Base-by-base conservation (phyloP, 1,140 invertebrate species). In the Eurosta solidaginis region DNA sequence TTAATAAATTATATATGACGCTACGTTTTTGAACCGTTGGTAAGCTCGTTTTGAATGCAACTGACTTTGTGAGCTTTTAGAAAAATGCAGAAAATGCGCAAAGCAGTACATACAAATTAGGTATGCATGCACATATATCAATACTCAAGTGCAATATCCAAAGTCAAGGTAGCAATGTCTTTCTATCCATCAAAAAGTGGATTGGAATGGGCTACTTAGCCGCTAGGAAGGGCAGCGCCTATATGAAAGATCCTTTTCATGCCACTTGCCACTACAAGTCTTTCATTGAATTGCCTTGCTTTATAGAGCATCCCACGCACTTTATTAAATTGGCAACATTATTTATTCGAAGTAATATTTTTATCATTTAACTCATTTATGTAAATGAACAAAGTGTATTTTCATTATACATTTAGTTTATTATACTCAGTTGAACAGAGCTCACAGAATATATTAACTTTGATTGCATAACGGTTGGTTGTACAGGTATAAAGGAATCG, bases 11-110 rank as follows among this genome's bases (percentile, higher is more conserved):
- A 25, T 17, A 3, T 54, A 54, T 3, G 14, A 59, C 54, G 33
- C 54, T 17, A 33, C 27, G 3, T 12, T 68, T 42, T 42, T 40
- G 59, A 9, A 68, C 59, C 59, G 59, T 7, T 68, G 17, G n/a
- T 68, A 68, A 68, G 59, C 59, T 40, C 59, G 33, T 68, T 42
- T 68, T 40, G 17, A 1, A 68, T 42, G n/a, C 59, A 68, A 68
- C 59, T 68, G 59, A 68, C n/a, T n/a, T n/a, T 40, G 17, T 68
- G 59, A 2, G 4, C 22, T 40, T 36, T 68, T 68, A 27, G 29
- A 68, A 42, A n/a, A 42, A 22, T 68, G 45, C n/a, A 47, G n/a
- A 47, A 12, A 47, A 14, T 47, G 59, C 59, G n/a, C n/a, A n/a
- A 68, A 36, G 22, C 33, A 40, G 20, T 68, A 36, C 59, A 9